Evolutionary conservation across 2,888 invertebrate genomes (phyloP), one percentile per base, ranked within the genome.

Genomic region (Nephrocerus scutellatus): DNA sequence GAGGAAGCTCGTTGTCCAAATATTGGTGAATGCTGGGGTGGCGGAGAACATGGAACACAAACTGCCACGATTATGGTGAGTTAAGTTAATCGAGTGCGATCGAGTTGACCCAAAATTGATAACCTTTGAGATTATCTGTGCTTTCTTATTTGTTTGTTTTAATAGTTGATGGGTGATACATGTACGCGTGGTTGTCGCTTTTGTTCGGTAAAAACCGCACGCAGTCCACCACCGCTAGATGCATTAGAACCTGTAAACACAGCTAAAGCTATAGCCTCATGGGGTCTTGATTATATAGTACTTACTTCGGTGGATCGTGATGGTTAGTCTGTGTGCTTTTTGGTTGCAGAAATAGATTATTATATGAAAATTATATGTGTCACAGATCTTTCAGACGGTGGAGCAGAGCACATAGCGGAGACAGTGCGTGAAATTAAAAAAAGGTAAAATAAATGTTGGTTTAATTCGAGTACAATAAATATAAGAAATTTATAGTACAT

Each of bases 1-100:
- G 96, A 97, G 62, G 96, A 97, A 68, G 97, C 96, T 0, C 74
- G 90, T 41, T 97, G 97, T 72, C 97, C 96, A 0, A 97, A 97
- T 67, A 96, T 97, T 47, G 95, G 97, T 9, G 96, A 97, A 71
- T 98, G 98, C 68, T 96, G 95, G 95, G 93, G 93, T 36, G 92
- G 92, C 0, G 93, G 93, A 10, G 84, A 88, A 58, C 78, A 89
- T 71, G 87, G 87, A 20, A 91, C 90, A 13, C 89, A 97, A n/a
- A 99, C 98, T 15, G 98, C 98, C 4, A 99, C 98, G 30, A 97
- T 98, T 36, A 99, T 98, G 98, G 91, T 91, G 69, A 45, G 29
- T 31, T 47, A 25, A 30, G 6, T 23, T 8, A 32, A 23, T 16
- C 2, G 3, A 8, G 16, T 32, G 18, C 25, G 15, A 29, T 5